Percentiles rank a stretch among this genome's conserved stretches.
Conservation (phyloP, 2,888 invertebrate species). For the Camptogramma bilineatum region DNA sequence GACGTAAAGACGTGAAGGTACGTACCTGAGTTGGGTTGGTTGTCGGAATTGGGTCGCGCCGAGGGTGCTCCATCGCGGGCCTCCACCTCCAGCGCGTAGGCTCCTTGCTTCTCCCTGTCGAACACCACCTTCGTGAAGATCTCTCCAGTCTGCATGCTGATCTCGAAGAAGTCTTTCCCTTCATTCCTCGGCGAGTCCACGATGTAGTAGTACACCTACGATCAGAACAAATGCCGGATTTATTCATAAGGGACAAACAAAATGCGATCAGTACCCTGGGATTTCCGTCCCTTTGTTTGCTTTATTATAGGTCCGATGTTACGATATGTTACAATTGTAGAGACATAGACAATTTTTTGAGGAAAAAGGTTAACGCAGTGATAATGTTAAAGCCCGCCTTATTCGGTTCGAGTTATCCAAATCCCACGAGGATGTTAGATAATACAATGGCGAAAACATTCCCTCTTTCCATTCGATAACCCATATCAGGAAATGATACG, state of each 20-base stretch:
- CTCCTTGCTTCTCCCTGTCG: constrained; percentile 98
- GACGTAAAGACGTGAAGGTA: constrained; percentile 29
- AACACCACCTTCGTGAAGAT: constrained; percentile 98
- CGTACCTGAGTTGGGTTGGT: constrained; percentile 97
- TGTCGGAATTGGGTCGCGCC: constrained; percentile 96
- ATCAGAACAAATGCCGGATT: constrained; percentile 52
- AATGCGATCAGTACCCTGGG: constrained; percentile 51
- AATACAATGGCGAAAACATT: constrained; percentile 34
- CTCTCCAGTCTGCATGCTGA: constrained; percentile 97
- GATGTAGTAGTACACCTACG: constrained; percentile 96
- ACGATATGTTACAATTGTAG: constrained; percentile 42
- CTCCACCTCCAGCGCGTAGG: constrained; percentile 98
- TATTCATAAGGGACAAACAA: constrained; percentile 55
- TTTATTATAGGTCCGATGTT: constrained; percentile 47
- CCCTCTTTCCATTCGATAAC: constrained; percentile 32
- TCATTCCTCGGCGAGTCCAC: constrained; percentile 96
- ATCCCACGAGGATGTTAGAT: constrained; percentile 36
- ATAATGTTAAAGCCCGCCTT: constrained; percentile 38
- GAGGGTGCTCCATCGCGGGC: constrained; percentile 99
- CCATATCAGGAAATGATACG: constrained; percentile 17
- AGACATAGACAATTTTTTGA: constrained; percentile 40
- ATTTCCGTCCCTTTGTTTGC: constrained; percentile 54
- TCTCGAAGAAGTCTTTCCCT: constrained; percentile 98
- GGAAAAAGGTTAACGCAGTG: constrained; percentile 41
- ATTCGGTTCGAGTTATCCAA: constrained; percentile 33